These are phyloP conservation scores for Rhingia rostrata DNA, from an alignment of 2,888 invertebrate genomes.

Conservation along the genomic window DNA sequence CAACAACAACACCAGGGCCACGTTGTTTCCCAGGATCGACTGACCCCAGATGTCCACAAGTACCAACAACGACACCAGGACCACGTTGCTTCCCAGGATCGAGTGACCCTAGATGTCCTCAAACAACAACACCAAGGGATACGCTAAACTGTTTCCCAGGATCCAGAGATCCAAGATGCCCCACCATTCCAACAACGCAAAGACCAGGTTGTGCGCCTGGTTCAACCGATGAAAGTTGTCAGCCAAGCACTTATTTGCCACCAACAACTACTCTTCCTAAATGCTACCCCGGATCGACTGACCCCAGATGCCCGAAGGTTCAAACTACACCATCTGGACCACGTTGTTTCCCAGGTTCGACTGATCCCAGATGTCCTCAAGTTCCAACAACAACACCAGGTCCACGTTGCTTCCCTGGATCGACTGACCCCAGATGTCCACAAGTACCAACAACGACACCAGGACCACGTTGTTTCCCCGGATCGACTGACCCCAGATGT, in stretches of 20 bases:
- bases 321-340: background rate
- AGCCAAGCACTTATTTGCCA: slow-evolving; percentile 76
- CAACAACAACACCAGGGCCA: no score
- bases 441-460: slow-evolving; percentile 73
- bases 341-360: slow-evolving; percentile 79
- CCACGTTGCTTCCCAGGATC: slow-evolving; percentile 77
- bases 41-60: background rate
- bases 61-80: slow-evolving; percentile 16
- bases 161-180: slow-evolving; percentile 81
- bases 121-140: slow-evolving; percentile 74
- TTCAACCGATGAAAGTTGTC: slow-evolving; percentile 78
- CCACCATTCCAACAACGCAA: slow-evolving; percentile 75
- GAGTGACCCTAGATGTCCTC: slow-evolving; percentile 77
- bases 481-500: slow-evolving; percentile 76
- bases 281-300: slow-evolving; percentile 78
- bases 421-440: slow-evolving; percentile 79
- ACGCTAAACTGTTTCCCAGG: slow-evolving; percentile 77
- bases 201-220: slow-evolving; percentile 77
- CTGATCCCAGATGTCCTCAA: slow-evolving; percentile 79
- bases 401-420: slow-evolving; percentile 78
- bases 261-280: slow-evolving; percentile 56
- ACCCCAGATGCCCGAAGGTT: slow-evolving; percentile 77
- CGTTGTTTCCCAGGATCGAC: no score
- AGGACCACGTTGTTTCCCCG: slow-evolving; percentile 76
- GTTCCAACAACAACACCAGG: slow-evolving; percentile 72